phyloP scores from a whole-genome alignment of 2,888 invertebrate genomes.

The Erpobdella octoculata region DNA sequence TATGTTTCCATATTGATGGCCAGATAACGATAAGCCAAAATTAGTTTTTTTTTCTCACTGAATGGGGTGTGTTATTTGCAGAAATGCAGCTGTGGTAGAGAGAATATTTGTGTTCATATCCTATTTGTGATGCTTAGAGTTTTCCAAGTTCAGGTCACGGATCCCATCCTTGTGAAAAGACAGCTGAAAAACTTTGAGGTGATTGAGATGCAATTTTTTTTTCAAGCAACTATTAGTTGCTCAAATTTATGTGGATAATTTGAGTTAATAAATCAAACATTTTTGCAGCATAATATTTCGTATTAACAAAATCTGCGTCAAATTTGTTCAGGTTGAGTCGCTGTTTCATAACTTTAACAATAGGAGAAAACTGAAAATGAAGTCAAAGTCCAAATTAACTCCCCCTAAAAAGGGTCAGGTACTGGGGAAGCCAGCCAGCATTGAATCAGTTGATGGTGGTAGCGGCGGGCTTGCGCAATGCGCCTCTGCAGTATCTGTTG shows the following conservation, averaged over 20 bases:
- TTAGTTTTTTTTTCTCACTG: neutral
- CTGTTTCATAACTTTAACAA: conserved; percentile 50
- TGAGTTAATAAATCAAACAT: too few species aligned
- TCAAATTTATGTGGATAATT: too few species aligned
- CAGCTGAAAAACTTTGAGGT: conserved; percentile 55
- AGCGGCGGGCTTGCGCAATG: conserved; percentile 35
- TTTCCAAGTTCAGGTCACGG: conserved; percentile 51
- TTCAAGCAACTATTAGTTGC: too few species aligned
- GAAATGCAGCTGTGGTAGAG: conserved; percentile 53
- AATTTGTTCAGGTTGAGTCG: conserved; percentile 47
- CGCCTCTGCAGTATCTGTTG: neutral
- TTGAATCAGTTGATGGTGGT: conserved; percentile 24
- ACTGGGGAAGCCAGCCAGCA: conserved; percentile 26
- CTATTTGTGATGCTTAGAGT: conserved; percentile 55
- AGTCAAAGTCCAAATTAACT: conserved; percentile 29
- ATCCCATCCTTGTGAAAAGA: conserved; percentile 50
- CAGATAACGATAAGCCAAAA: neutral
- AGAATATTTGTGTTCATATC: conserved; percentile 52
- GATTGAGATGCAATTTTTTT: too few species aligned
- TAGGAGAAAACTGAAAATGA: conserved; percentile 43
- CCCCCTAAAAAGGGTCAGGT: conserved; percentile 16
- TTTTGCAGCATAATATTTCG: neutral
- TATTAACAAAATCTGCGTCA: neutral
- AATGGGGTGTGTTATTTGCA: conserved; percentile 39
- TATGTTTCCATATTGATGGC: neutral